Conservation (phyloP, 2,797 vertebrate species). For the Gephyroberyx darwinii region DNA sequence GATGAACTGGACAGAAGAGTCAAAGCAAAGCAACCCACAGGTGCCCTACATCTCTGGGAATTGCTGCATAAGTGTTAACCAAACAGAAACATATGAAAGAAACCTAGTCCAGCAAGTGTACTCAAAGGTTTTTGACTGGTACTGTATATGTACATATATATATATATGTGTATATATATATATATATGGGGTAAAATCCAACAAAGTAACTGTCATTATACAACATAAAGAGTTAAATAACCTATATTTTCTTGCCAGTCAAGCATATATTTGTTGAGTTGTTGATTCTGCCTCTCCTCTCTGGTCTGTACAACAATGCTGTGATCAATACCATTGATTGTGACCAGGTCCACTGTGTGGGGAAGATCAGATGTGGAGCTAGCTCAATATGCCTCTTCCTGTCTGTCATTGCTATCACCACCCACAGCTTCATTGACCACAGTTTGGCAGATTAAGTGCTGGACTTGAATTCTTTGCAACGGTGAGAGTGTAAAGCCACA, state of each 20-base stretch:
- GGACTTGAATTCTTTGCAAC: slow-evolving; percentile 23
- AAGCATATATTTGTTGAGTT: not conserved
- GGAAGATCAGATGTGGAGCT: slow-evolving; percentile 35
- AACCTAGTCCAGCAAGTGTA: too few species aligned
- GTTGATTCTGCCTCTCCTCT: slow-evolving; percentile 25
- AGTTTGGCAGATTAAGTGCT: slow-evolving; percentile 30
- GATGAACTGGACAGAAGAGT: too few species aligned
- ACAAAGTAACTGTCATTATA: too few species aligned
- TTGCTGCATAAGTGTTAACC: too few species aligned
- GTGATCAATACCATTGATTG: slow-evolving; percentile 62
- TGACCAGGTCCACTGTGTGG: slow-evolving; percentile 32
- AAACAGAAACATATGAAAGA: too few species aligned
- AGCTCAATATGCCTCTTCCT: slow-evolving; percentile 41
- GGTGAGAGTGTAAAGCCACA: slow-evolving; percentile 31
- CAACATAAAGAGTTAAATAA: slow-evolving; percentile 9
- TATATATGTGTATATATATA: too few species aligned
- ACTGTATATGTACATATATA: too few species aligned
- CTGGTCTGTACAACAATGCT: slow-evolving; percentile 37
- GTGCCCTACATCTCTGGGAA: too few species aligned
- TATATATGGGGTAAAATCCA: too few species aligned
- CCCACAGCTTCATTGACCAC: slow-evolving; percentile 31
- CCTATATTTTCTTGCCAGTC: slow-evolving; percentile 8
- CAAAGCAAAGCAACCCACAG: too few species aligned
- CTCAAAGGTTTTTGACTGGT: too few species aligned
- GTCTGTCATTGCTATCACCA: slow-evolving; percentile 37